phyloP scores from a whole-genome alignment of 2,888 invertebrate species.

The Conops quadrifasciatus region DNA sequence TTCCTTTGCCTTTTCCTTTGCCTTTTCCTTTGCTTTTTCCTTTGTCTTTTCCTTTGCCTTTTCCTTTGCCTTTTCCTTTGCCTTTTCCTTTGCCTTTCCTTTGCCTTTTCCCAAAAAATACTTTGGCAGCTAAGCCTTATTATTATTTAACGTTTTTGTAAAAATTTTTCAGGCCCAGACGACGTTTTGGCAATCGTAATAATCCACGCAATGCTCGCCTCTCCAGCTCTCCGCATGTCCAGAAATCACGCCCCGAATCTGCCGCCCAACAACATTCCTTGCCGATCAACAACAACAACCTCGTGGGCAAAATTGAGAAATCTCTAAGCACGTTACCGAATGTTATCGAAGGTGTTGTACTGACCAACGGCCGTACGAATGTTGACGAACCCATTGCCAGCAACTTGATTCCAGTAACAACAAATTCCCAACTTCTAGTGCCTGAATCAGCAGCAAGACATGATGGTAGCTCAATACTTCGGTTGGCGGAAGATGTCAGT shows the following conservation, averaged over 20 bases:
- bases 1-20: too few species aligned
- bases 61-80: too few species aligned
- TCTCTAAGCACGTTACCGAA: constrained; percentile 59
- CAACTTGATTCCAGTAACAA: constrained; percentile 47
- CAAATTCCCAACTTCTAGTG: constrained; percentile 48
- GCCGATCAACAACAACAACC: constrained; percentile 43
- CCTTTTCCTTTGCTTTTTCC: too few species aligned
- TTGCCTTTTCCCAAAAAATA: background rate
- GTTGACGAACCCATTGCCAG: constrained; percentile 15
- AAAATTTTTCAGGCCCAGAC: constrained; percentile 54
- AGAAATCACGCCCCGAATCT: constrained; percentile 53
- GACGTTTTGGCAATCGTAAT: constrained; percentile 61
- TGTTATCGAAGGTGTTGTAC: constrained; percentile 57
- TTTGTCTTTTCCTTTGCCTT: too few species aligned
- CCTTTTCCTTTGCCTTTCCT: constrained; percentile 17
- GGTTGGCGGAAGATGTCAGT: constrained; percentile 47
- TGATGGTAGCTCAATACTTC: constrained; percentile 50
- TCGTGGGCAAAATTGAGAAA: constrained; percentile 52
- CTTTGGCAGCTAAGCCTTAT: too few species aligned
- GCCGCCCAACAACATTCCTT: constrained; percentile 40
- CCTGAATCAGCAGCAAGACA: constrained; percentile 50
- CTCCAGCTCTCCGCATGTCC: constrained; percentile 40
- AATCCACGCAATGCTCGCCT: constrained; percentile 46
- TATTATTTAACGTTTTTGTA: too few species aligned
- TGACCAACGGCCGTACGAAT: constrained; percentile 43